phyloP scores from a whole-genome alignment of 2,797 vertebrate genomes.

The Apogon hyalosoma region DNA sequence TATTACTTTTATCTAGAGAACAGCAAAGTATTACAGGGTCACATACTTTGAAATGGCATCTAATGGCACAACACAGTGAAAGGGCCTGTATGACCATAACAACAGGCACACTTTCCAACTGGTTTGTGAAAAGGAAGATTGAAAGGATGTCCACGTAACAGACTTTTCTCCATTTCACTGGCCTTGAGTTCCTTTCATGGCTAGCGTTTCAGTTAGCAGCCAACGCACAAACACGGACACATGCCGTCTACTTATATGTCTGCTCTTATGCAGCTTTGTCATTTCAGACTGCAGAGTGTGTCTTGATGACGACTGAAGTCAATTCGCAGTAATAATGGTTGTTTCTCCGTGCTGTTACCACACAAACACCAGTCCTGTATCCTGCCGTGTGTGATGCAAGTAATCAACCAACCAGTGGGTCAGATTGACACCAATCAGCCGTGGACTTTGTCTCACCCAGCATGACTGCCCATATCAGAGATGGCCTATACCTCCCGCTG shows the following conservation, averaged over 20 bases:
- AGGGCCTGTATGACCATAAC: constrained; percentile 15
- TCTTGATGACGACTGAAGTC: constrained; percentile 49
- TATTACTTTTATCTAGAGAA: constrained; percentile 21
- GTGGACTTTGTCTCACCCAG: constrained; percentile 71
- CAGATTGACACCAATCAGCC: constrained; percentile 81
- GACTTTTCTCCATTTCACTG: neutral
- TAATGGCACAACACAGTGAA: constrained; percentile 20
- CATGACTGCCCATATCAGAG: constrained; percentile 66
- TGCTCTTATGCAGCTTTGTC: constrained; percentile 27
- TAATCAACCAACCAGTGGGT: constrained; percentile 82
- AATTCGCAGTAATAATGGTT: constrained; percentile 50
- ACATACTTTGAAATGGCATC: constrained; percentile 19
- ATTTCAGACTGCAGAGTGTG: constrained; percentile 11
- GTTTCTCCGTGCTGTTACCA: constrained; percentile 49
- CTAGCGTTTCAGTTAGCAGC: neutral
- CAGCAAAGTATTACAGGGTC: constrained; percentile 17
- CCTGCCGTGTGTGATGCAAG: constrained; percentile 68
- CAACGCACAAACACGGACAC: neutral
- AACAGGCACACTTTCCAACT: neutral
- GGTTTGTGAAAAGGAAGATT: constrained; percentile 12
- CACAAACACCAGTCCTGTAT: constrained; percentile 61
- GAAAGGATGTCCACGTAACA: constrained; percentile 13
- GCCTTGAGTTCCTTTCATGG: constrained; percentile 1
- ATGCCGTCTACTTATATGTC: neutral
- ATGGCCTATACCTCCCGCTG: constrained; percentile 68